phyloP scores from a whole-genome alignment of 2,888 invertebrate species.

The Hybos culiciformis region DNA sequence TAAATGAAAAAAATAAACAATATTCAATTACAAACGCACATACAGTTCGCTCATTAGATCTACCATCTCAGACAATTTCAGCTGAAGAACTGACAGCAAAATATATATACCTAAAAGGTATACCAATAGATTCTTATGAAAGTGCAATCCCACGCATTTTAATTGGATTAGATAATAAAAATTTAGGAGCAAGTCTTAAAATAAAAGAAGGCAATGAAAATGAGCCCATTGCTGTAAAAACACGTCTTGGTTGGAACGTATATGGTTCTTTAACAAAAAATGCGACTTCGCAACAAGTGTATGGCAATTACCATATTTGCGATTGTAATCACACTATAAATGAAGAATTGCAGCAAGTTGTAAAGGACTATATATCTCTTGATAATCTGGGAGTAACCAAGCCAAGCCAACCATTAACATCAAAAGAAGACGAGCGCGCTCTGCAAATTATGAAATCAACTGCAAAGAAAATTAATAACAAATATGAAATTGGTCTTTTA shows the following conservation, averaged over 20 bases:
- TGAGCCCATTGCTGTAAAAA: constrained; percentile 5
- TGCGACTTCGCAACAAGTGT: too few species aligned
- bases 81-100: background rate
- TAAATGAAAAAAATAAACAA: background rate
- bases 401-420: constrained; percentile 2
- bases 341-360: constrained; percentile 4
- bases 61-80: constrained; percentile 1
- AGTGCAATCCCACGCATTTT: constrained; percentile 7
- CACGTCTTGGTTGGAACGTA: constrained; percentile 8
- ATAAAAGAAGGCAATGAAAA: constrained; percentile 1
- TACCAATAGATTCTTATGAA: constrained; percentile 10
- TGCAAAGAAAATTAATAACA: constrained; percentile 5
- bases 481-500: constrained; percentile 16
- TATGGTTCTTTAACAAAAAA: too few species aligned
- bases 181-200: background rate
- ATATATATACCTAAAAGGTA: constrained; percentile 4
- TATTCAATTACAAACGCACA: background rate
- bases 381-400: constrained; percentile 6
- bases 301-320: constrained; percentile 7
- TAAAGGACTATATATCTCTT: constrained; percentile 3
- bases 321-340: constrained; percentile 2
- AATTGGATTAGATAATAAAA: constrained; percentile 7
- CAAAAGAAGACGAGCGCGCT: constrained; percentile 9
- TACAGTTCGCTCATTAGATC: background rate
- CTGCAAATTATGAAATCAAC: constrained; percentile 11